phyloP scores from a whole-genome alignment of 2,797 vertebrate species.

The Hydrocynus forskahlii region DNA sequence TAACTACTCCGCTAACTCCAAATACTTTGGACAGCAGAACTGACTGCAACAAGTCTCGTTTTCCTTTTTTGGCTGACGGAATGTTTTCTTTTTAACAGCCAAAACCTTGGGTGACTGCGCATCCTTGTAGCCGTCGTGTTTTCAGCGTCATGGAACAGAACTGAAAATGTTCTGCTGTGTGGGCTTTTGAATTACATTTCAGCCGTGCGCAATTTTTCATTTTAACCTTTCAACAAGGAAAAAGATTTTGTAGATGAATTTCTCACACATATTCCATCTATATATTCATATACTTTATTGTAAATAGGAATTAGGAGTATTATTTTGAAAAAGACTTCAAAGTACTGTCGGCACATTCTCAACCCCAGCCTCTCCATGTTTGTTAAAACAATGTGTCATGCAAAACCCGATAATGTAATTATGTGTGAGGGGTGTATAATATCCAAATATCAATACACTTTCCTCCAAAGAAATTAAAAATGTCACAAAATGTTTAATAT shows the following conservation, averaged over 20 bases:
- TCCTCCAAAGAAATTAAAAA: too few species aligned
- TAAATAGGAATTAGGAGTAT: not conserved
- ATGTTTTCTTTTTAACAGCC: constrained; percentile 66
- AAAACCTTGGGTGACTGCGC: constrained; percentile 61
- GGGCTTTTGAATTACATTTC: constrained; percentile 26
- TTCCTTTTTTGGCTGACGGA: constrained; percentile 47
- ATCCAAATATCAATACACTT: too few species aligned
- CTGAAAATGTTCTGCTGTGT: constrained; percentile 4
- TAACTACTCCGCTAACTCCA: not conserved
- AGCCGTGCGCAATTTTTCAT: not conserved
- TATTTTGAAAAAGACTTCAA: too few species aligned
- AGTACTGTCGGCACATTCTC: too few species aligned
- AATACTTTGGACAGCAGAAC: constrained; percentile 10
- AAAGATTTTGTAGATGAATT: constrained; percentile 14
- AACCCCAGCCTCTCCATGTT: too few species aligned
- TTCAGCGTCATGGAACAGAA: constrained; percentile 59
- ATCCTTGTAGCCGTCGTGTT: constrained; percentile 57
- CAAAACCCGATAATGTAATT: too few species aligned
- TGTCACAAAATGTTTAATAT: too few species aligned
- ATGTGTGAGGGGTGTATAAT: too few species aligned
- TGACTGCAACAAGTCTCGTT: constrained; percentile 13
- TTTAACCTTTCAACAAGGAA: not conserved
- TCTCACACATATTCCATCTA: not conserved
- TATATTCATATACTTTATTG: not conserved
- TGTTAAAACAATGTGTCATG: too few species aligned